Evolutionary conservation across 2,888 invertebrate species (phyloP).

Genomic region (Diarsia brunnea): DNA sequence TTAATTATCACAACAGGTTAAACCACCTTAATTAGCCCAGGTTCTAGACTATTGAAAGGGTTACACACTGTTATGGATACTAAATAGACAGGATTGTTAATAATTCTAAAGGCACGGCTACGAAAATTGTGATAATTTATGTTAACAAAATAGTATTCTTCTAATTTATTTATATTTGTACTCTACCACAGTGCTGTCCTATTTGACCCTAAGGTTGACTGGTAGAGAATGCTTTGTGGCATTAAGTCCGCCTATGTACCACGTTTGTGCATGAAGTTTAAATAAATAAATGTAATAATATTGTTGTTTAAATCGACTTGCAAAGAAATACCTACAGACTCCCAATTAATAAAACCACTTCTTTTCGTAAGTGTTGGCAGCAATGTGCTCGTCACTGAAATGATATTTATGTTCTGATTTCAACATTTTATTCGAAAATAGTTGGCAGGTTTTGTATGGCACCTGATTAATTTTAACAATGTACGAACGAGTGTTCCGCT

Average conservation of each 20-base stretch:
- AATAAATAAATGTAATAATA: no score
- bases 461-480: slow-evolving; percentile 35
- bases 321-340: neutral
- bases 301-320: neutral
- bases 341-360: neutral
- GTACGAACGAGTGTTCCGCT: neutral
- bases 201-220: no score
- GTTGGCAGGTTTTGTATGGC: slow-evolving; percentile 48
- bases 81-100: neutral
- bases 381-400: neutral
- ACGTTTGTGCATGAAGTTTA: no score
- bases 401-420: neutral
- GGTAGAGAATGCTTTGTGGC: no score
- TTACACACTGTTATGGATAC: neutral
- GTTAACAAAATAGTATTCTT: no score
- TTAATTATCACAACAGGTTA: no score
- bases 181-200: no score
- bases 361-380: neutral
- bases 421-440: slow-evolving; percentile 61
- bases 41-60: neutral
- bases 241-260: no score
- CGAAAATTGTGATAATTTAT: no score
- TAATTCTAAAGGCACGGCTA: neutral
- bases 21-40: neutral
- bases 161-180: no score